Evolutionary conservation across 2,113 vertebrate genomes (phyloP).

Genomic region (Pomatorhinus ruficollis): DNA sequence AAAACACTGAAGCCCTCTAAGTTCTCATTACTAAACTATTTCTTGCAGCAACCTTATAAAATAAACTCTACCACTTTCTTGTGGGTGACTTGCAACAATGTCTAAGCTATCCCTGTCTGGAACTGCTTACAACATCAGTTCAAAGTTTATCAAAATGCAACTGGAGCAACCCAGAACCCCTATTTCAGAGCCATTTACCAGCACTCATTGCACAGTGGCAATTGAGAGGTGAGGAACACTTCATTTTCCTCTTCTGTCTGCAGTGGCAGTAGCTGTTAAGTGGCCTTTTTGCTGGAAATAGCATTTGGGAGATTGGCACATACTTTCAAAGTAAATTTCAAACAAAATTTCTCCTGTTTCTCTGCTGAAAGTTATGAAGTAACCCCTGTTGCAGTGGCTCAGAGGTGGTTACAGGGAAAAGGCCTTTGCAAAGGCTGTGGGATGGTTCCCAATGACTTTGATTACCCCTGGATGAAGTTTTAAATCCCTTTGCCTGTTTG

Average conservation of each 20-base stretch:
- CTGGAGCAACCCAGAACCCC: neutral
- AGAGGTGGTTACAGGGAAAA: neutral
- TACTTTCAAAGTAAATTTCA: neutral
- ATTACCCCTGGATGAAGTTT: neutral
- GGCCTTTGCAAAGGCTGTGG: neutral
- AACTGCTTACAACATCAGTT: neutral
- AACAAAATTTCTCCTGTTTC: neutral
- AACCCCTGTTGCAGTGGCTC: neutral
- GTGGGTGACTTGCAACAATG: neutral
- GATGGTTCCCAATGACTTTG: neutral
- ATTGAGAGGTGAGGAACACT: neutral
- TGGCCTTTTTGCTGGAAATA: conserved; percentile 26
- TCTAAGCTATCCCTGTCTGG: neutral
- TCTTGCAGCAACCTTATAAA: neutral
- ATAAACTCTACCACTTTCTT: neutral
- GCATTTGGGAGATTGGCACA: neutral
- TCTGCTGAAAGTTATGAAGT: neutral
- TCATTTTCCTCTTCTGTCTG: neutral
- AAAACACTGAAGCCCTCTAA: neutral
- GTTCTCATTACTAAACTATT: neutral
- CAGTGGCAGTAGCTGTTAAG: neutral
- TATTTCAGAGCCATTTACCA: conserved; percentile 28
- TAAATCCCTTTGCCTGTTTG: neutral
- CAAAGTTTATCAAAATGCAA: neutral
- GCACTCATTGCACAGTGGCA: neutral